Evolutionary conservation across 2,888 invertebrate species (phyloP), one percentile per base, ranked within the genome.

Genomic region (Acanthosepion esculentum): DNA sequence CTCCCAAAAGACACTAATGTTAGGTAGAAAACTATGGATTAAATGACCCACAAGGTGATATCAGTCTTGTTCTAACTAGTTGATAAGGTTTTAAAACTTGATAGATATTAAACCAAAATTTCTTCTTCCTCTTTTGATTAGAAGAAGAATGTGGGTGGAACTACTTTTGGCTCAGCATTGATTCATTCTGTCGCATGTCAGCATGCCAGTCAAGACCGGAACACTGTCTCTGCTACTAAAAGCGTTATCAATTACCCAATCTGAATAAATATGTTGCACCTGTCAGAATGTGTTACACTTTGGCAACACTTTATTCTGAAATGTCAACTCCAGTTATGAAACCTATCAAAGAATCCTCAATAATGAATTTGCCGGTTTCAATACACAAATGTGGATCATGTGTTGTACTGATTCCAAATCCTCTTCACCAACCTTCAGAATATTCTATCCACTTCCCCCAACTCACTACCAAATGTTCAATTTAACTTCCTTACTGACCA

Each of bases 171-270:
- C n/a, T 78, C 78, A 78, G 33, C 78, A 78, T 78, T 78, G 78
- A 78, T 78, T n/a, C 78, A n/a, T 78, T 78, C 78, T 78, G 78
- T 78, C 78, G 78, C 78, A 78, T 78, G 78, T 78, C 78, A 78
- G 78, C 78, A 78, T 78, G 78, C 78, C 78, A 78, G 78, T n/a
- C 78, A 78, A 33, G 78, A 78, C 78, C 78, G 78, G 78, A 78
- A 78, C 78, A n/a, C 15, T 78, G 78, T n/a, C 78, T 78, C 78
- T 33, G 78, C 8, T 78, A 78, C 78, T 78, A 78, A 78, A 78
- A 78, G 78, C 78, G 78, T 78, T 78, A 78, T 78, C 78, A 78
- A 78, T 78, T 78, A 78, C 78, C 78, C 78, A 78, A 78, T 78
- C 78, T 23, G 78, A 78, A 78, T 78, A 78, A 78, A 78, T 78